Base-by-base conservation (phyloP, 2,888 invertebrate genomes). In the Nomada hirtipes region DNA sequence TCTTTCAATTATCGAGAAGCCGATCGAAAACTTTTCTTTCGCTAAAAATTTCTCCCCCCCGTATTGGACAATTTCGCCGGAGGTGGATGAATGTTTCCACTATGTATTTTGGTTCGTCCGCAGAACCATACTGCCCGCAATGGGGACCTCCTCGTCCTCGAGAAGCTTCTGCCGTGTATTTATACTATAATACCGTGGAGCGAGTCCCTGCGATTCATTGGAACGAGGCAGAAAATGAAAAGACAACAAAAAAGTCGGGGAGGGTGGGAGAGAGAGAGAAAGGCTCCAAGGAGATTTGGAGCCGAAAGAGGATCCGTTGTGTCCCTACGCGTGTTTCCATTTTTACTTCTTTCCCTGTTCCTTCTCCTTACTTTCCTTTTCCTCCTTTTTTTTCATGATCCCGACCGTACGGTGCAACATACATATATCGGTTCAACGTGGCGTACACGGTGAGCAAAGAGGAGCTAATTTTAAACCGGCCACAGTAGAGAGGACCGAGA, bases 391-490 rank as follows among this genome's bases (percentile, higher is more conserved):
- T 67, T 69, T 69, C 53, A 65, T 70, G 64, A 59, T 80, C 79
- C 81, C 68, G 70, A 63, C 60, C 36, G 67, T 23, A 9, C 64
- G 55, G 52, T 42, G 69, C 65, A 65, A 59, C 47, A 29, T 23
- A 60, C 47, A 29, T 23, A 60, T 59, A 69, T 73, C 72, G 68
- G 69, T 81, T 67, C 67, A 76, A 65, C 52, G 75, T 57, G 73
- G 79, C 55, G 64, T 53, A 42, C 63, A 57, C 57, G 73, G 75
- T 59, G 76, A 57, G 79, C 74, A 80, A 65, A 78, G 73, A 76
- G 70, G 73, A 69, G 86, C 84, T 91, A 90, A 91, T 91, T 91
- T 89, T 90, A 91, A 85, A 86, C 89, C 82, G 77, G 78, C 79
- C 82, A 86, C 85, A 74, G 69, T 64, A 74, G 65, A n/a, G 55